Conservation (phyloP, 2,888 invertebrate species). For the Drosophila lacicola region DNA sequence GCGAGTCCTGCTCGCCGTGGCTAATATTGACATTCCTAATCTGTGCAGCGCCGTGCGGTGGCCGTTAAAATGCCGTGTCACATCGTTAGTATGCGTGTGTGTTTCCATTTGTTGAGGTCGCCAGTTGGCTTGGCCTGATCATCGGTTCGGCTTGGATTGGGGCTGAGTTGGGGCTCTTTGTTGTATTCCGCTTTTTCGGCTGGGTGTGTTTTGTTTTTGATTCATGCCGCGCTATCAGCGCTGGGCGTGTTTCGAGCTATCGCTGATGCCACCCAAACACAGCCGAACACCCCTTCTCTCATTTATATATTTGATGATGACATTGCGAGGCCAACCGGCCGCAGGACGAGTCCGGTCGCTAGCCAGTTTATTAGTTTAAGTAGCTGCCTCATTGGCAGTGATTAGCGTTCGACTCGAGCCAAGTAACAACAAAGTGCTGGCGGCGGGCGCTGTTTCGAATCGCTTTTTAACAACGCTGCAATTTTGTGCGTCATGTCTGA, state of each 20-base stretch:
- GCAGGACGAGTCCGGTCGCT: not conserved
- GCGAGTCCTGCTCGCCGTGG: slow-evolving; percentile 29
- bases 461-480: slow-evolving; percentile 82
- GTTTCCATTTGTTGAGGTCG: slow-evolving; percentile 64
- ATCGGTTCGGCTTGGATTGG: slow-evolving; percentile 8
- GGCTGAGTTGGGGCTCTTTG: slow-evolving; percentile 6
- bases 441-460: slow-evolving; percentile 66
- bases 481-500: slow-evolving; percentile 55
- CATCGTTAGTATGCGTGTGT: slow-evolving; percentile 78
- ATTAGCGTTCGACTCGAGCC: slow-evolving; percentile 50
- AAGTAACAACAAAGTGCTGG: slow-evolving; percentile 45
- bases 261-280: too few relatives aligned
- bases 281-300: not conserved
- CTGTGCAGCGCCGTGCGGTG: slow-evolving; percentile 66
- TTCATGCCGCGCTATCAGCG: slow-evolving; percentile 73
- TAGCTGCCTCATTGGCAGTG: slow-evolving; percentile 75
- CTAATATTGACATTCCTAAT: slow-evolving; percentile 79
- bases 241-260: slow-evolving; percentile 62
- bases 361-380: slow-evolving; percentile 73
- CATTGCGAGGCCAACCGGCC: slow-evolving; percentile 53
- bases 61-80: slow-evolving; percentile 78
- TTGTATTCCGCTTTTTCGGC: slow-evolving; percentile 28
- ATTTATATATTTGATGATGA: slow-evolving; percentile 64
- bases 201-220: slow-evolving; percentile 76
- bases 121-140: slow-evolving; percentile 47